Evolutionary conservation across 1,140 invertebrate species (phyloP), one percentile per base, ranked within the genome.

Genomic region (Hyles euphorbiae): DNA sequence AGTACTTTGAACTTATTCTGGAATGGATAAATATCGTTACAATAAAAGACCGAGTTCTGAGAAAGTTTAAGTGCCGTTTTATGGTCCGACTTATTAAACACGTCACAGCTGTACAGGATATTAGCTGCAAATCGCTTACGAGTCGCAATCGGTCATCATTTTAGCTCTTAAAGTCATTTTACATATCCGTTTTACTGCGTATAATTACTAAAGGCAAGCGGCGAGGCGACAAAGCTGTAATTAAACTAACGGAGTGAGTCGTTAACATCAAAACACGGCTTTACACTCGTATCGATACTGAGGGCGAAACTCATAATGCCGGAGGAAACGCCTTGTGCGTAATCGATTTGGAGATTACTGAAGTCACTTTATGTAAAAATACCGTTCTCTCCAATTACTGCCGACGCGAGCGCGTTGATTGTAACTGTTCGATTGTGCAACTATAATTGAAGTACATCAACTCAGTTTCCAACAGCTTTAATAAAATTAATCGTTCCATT

Each of bases 171-270:
- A 74, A 76, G 70, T 72, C 70, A 65, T 81, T 81, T 77, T 76
- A 76, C 76, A 80, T 78, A 77, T 85, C 74, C 76, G 77, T 78
- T 81, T 83, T 77, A 80, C 67, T 76, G 72, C 72, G 66, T 72
- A 74, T 80, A 84, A 84, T 85, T 80, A 80, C 71, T 78, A 61
- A 69, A 80, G 68, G 63, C 70, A 61, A 64, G 61, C 68, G 74
- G 66, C 65, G 60, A 64, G 66, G 70, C 74, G 75, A 78, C 79
- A 79, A 78, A 81, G 69, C 68, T 63, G 73, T 76, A 83, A 84
- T 86, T 83, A 84, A 83, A 80, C 56, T 86, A 83, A 84, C 83
- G 79, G 83, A 70, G 68, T 60, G 52, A 61, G 64, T 81, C 76
- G 76, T 82, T 77, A 78, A 82, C 70, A 70, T 74, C 59, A 55